Evolutionary conservation across 2,113 vertebrate species (phyloP), one percentile per base, ranked within the genome.

Genomic region (Circaetus cinerascens): DNA sequence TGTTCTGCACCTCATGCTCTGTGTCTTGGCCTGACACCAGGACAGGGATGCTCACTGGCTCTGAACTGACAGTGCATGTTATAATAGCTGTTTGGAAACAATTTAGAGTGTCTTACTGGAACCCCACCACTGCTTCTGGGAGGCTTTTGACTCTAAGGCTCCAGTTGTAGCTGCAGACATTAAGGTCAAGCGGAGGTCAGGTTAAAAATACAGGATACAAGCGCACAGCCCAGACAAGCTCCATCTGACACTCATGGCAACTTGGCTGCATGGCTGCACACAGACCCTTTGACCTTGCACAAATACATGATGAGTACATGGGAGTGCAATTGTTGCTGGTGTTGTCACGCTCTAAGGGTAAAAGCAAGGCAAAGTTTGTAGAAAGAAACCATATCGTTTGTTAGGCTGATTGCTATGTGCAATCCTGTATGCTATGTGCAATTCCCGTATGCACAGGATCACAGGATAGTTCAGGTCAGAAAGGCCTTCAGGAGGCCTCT

Each of bases 161-260:
- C 46, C 46, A 21, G 53, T 11, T 57, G 81, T 88, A 83, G 91
- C 20, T 59, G 57, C 73, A 87, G 82, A 94, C 76, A 41, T 38
- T 6, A 21, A 68, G 82, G 83, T 94, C 79, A 92, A 73, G 68
- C 87, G 81, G 77, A 94, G 79, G 90, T 90, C 67, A 71, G 90
- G 63, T 93, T 89, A 94, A 90, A 93, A 94, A 94, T 45, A 80
- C 83, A 63, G 36, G 77, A 30, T 62, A 11, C 27, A 40, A 73
- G 50, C 10, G 1, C 41, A 34, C 26, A 64, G 63, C 41, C 46
- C 73, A 82, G 68, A n/a, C 45, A 40, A 91, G 51, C 27, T 78
- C 69, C 56, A 40, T n/a, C 56, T 27, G 53, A 86, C 55, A 15
- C 79, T 21, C 2, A 0, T 11, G 71, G 34, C 7, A 15, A 63